Conservation (phyloP, 2,113 vertebrate genomes). For the Poeciliopsis occidentalis region DNA sequence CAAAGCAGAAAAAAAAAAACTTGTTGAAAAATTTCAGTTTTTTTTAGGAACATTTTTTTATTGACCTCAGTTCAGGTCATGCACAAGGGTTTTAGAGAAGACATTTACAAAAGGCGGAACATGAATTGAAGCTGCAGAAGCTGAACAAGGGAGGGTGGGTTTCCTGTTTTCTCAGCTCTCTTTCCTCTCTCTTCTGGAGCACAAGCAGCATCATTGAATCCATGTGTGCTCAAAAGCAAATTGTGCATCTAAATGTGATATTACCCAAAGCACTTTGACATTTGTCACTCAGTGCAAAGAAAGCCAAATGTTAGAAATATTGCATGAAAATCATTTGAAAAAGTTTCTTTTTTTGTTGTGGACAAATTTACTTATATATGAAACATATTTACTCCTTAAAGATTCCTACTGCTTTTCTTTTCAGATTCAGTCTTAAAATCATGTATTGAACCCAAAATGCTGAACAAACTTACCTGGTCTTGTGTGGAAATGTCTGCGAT, state of each 20-base stretch:
- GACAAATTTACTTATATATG: not conserved
- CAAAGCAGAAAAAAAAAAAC: not conserved
- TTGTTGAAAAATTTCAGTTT: not conserved
- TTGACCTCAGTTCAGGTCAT: not conserved
- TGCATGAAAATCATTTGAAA: not conserved
- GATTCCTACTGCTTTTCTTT: not conserved
- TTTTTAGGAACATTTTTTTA: not conserved
- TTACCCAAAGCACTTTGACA: slow-evolving; percentile 1
- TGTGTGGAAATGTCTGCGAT: not conserved
- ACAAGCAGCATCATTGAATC: slow-evolving; percentile 55
- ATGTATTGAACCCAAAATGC: not conserved
- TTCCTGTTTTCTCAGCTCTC: slow-evolving; percentile 58
- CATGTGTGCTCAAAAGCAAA: slow-evolving; percentile 14
- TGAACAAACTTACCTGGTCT: not conserved
- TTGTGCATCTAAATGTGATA: slow-evolving; percentile 24
- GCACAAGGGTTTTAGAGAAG: not conserved
- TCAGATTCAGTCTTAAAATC: not conserved
- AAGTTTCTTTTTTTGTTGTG: not conserved
- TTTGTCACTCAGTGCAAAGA: not conserved
- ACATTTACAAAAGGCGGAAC: slow-evolving; percentile 24
- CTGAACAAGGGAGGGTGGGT: slow-evolving; percentile 26
- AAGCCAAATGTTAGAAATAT: slow-evolving; percentile 2
- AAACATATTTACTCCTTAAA: not conserved
- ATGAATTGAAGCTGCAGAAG: slow-evolving; percentile 34
- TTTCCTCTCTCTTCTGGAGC: slow-evolving; percentile 10